Evolutionary conservation across 2,113 vertebrate species (phyloP).

Genomic region (Toxotes chatareus): DNA sequence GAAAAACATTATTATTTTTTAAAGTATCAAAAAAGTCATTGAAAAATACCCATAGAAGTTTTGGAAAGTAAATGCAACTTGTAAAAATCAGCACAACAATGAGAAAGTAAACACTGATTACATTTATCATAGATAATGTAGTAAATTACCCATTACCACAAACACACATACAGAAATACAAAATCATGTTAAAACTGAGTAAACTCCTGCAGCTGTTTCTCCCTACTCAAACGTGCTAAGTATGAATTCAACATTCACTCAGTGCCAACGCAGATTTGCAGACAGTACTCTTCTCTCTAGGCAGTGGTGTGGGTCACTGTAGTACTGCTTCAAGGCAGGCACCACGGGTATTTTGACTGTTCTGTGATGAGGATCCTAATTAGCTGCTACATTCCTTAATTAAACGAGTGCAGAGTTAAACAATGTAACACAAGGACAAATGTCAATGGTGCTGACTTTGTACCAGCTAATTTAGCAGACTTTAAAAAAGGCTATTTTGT

Average conservation of each 20-base stretch:
- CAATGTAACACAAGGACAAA: slow-evolving; percentile 56
- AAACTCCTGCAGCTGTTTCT: not conserved
- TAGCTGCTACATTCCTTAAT: slow-evolving; percentile 70
- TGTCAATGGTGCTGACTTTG: slow-evolving; percentile 49
- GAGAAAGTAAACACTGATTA: not conserved
- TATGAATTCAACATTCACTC: slow-evolving; percentile 3
- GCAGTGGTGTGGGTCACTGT: slow-evolving; percentile 41
- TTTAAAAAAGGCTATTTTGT: slow-evolving; percentile 46
- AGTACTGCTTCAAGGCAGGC: slow-evolving; percentile 47
- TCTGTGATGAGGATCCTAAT: slow-evolving; percentile 68
- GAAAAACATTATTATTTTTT: not conserved
- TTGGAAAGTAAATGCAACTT: not conserved
- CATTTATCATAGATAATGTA: not conserved
- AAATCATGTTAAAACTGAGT: not conserved
- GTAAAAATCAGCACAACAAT: too few relatives aligned
- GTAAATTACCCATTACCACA: slow-evolving; percentile 7
- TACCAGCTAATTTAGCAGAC: slow-evolving; percentile 50
- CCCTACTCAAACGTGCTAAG: not conserved
- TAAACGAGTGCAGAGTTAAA: slow-evolving; percentile 57
- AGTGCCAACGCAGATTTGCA: slow-evolving; percentile 24
- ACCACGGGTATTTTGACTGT: slow-evolving; percentile 42
- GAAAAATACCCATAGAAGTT: not conserved
- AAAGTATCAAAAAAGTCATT: not conserved
- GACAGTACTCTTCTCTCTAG: slow-evolving; percentile 16
- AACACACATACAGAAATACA: not conserved